phyloP scores from a whole-genome alignment of 1,140 invertebrate species.

The Bombus fervidus region DNA sequence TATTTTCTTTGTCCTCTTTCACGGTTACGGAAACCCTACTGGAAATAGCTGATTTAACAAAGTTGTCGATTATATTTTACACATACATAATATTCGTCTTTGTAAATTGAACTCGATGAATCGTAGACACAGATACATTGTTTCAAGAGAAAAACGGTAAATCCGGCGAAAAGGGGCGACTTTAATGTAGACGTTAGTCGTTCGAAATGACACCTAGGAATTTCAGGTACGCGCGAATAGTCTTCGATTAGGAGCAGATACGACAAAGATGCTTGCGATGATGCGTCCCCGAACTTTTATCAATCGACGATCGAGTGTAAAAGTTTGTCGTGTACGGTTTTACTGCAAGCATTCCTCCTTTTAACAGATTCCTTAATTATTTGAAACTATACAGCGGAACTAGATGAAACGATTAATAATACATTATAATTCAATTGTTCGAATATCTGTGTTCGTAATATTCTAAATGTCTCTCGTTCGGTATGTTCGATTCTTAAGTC shows the following conservation, averaged over 20 bases:
- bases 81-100: background rate
- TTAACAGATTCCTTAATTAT: background rate
- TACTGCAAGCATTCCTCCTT: too few relatives aligned
- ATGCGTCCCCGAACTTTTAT: background rate
- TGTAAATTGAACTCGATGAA: slow-evolving; percentile 12
- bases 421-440: background rate
- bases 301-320: background rate
- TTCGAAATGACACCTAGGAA: slow-evolving; percentile 21
- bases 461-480: background rate
- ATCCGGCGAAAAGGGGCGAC: slow-evolving; percentile 1
- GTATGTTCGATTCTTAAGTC: background rate
- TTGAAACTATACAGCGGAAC: background rate
- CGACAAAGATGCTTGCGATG: background rate
- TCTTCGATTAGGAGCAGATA: slow-evolving; percentile 20
- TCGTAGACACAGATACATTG: slow-evolving; percentile 3
- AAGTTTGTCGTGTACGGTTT: background rate
- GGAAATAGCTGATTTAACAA: slow-evolving; percentile 3
- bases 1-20: background rate
- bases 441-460: background rate
- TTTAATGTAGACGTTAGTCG: slow-evolving; percentile 15
- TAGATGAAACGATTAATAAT: background rate
- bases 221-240: slow-evolving; percentile 36
- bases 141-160: slow-evolving; percentile 24
- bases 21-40: background rate
- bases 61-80: slow-evolving; percentile 1